phyloP scores from a whole-genome alignment of 2,888 invertebrate genomes.

The Cybosia mesomella region DNA sequence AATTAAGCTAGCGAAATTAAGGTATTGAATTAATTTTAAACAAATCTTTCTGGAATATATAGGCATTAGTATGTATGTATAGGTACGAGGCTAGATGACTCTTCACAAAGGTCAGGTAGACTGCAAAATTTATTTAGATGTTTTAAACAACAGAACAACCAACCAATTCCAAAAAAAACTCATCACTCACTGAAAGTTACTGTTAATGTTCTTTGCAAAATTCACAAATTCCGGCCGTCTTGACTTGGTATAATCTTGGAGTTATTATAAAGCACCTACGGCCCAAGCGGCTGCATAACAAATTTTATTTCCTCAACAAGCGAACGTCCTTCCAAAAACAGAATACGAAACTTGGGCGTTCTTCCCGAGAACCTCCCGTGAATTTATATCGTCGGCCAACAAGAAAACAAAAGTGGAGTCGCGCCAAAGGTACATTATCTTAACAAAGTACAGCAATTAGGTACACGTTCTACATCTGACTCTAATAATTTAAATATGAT shows the following conservation, averaged over 20 bases:
- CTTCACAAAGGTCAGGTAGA: not conserved
- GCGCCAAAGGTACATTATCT: slow-evolving; percentile 87
- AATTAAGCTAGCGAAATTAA: too few species aligned
- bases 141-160: not conserved
- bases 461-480: slow-evolving; percentile 87
- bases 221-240: slow-evolving; percentile 41
- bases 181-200: slow-evolving; percentile 29
- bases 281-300: slow-evolving; percentile 75
- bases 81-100: not conserved
- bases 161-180: slow-evolving; percentile 12
- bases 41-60: not conserved
- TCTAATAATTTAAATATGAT: slow-evolving; percentile 87
- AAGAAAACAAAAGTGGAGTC: slow-evolving; percentile 86
- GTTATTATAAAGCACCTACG: slow-evolving; percentile 69
- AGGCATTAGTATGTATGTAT: not conserved
- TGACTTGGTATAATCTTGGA: slow-evolving; percentile 50
- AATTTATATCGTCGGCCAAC: slow-evolving; percentile 84
- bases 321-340: slow-evolving; percentile 82
- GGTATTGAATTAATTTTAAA: not conserved
- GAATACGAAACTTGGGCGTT: slow-evolving; percentile 82
- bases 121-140: not conserved
- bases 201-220: slow-evolving; percentile 37
- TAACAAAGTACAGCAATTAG: slow-evolving; percentile 87
- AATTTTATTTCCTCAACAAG: slow-evolving; percentile 76
- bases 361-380: slow-evolving; percentile 71